Conservation (phyloP, 2,113 vertebrate genomes). For the Cettia cetti region DNA sequence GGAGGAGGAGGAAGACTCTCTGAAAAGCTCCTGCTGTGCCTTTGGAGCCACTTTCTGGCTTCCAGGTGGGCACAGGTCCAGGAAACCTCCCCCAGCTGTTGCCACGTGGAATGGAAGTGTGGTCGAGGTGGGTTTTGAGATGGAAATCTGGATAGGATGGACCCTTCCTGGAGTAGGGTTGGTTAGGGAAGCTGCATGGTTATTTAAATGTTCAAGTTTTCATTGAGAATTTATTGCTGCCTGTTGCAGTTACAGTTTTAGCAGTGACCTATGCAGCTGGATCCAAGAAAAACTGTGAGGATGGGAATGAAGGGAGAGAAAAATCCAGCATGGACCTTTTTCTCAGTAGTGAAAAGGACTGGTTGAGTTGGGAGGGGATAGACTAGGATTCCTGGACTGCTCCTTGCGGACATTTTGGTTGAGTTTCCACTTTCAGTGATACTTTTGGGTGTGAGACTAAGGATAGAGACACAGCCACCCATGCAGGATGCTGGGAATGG, state of each 20-base stretch:
- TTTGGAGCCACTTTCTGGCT: neutral
- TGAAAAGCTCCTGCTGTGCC: neutral
- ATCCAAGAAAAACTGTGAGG: neutral
- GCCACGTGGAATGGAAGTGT: accelerated
- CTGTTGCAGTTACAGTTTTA: neutral
- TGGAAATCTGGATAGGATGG: neutral
- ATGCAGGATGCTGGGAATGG: neutral
- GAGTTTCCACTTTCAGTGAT: neutral
- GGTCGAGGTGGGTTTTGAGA: neutral
- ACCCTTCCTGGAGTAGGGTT: neutral
- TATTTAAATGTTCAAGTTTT: neutral
- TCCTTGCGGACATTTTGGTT: neutral
- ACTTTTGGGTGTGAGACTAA: neutral
- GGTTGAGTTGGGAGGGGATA: neutral
- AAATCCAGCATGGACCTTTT: neutral
- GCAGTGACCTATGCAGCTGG: neutral
- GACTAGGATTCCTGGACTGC: neutral
- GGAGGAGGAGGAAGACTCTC: neutral
- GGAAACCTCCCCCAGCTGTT: neutral
- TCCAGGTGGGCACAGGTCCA: neutral
- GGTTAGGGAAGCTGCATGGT: neutral
- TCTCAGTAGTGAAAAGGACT: neutral
- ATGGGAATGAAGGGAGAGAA: neutral
- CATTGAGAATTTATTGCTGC: neutral
- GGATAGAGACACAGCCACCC: neutral